Evolutionary conservation across 2,888 invertebrate genomes (phyloP).

Genomic region (Cancer borealis): DNA sequence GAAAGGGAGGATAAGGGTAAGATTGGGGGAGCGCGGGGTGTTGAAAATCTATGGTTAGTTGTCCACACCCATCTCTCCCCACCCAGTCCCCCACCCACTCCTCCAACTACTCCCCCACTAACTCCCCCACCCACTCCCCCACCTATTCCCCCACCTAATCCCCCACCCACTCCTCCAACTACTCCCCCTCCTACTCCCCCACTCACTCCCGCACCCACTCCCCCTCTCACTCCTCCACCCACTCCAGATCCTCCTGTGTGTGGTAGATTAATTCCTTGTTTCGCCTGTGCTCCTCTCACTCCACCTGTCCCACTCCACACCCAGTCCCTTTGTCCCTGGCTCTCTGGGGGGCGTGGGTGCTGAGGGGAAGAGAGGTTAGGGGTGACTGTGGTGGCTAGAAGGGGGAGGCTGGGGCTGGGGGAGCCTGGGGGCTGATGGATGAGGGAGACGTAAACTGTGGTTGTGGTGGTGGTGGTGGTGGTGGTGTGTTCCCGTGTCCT

Average conservation of each 20-base stretch:
- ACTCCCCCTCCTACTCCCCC: no score
- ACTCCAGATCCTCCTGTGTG: background rate
- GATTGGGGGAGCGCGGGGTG: background rate
- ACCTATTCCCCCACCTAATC: no score
- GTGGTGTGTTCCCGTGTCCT: background rate
- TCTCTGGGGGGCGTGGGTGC: background rate
- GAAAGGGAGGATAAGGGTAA: background rate
- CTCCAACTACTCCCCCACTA: background rate
- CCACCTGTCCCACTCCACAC: background rate
- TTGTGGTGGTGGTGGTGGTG: slow-evolving; percentile 16
- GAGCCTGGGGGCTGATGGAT: background rate
- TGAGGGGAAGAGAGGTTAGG: background rate
- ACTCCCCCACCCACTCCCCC: no score
- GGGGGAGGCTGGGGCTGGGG: background rate
- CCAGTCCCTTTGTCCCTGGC: background rate
- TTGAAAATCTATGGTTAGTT: background rate
- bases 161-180: no score
- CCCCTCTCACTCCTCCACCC: no score
- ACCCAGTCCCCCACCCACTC: background rate
- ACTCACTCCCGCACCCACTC: no score
- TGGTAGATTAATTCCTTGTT: background rate
- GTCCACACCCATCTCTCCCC: slow-evolving; percentile 29
- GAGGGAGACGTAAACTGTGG: background rate
- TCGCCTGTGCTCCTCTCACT: background rate
- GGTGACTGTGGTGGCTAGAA: background rate